These are phyloP conservation scores for Melipona quadrifasciata DNA, from an alignment of 1,140 invertebrate genomes.

Conservation along the genomic window DNA sequence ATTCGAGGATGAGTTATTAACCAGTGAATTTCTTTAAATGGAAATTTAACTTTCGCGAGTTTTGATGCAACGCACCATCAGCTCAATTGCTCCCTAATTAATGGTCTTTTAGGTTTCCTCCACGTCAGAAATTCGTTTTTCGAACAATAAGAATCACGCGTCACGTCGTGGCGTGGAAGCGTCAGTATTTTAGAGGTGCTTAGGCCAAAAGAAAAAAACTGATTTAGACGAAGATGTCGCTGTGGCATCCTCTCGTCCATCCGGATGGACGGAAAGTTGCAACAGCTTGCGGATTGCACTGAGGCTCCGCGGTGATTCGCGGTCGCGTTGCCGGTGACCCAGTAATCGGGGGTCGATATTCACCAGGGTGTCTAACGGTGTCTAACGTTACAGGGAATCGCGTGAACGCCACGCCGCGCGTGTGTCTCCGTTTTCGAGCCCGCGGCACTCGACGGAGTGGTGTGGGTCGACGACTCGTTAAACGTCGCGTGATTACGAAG, in stretches of 20 bases:
- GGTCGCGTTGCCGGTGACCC: slow-evolving; percentile 32
- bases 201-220: too few relatives aligned
- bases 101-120: too few relatives aligned
- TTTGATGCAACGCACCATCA: too few relatives aligned
- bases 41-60: too few relatives aligned
- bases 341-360: slow-evolving; percentile 44
- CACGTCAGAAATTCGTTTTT: too few relatives aligned
- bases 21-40: too few relatives aligned
- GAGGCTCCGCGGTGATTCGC: background rate
- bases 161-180: too few relatives aligned
- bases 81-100: too few relatives aligned
- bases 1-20: too few relatives aligned
- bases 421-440: slow-evolving; percentile 9
- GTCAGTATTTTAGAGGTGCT: too few relatives aligned
- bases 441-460: background rate
- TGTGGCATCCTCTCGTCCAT: background rate
- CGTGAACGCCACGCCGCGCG: slow-evolving; percentile 13
- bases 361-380: slow-evolving; percentile 10
- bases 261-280: background rate
- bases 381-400: slow-evolving; percentile 7
- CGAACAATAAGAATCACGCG: too few relatives aligned
- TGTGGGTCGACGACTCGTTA: slow-evolving; percentile 23
- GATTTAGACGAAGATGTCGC: too few relatives aligned
- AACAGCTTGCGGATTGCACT: background rate
- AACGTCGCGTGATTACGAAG: slow-evolving; percentile 19